Base-by-base conservation (phyloP, 2,113 vertebrate genomes). In the Synchiropus splendidus region DNA sequence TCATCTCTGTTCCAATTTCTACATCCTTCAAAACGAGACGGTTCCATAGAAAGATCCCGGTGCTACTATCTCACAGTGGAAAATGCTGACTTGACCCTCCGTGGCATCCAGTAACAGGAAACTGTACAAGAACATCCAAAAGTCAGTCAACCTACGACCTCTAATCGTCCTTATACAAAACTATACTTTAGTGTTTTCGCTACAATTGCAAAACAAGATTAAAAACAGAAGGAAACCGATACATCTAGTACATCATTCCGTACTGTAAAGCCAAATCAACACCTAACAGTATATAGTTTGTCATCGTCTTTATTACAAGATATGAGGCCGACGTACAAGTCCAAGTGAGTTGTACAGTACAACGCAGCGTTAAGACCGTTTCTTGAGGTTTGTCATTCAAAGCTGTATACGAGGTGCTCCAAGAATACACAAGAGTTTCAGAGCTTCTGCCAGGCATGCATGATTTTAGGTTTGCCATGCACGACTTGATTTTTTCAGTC, bases 301-400 rank as follows among this genome's bases (percentile, higher is more conserved):
- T 80, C 63, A 75, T 77, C 79, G 80, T 78, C 76, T 84, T 86
- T 86, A 82, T 84, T 81, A 82, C 81, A 85, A 82, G 78, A 73
- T 83, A 79, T 67, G 71, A 82, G 75, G 71, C 78, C 79, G 76
- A 78, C 73, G 78, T 86, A 86, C 78, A 85, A 84, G 78, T 80
- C 69, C 69, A 75, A 76, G 75, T 54, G 74, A 82, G 73, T 66
- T 53, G 68, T 78, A 79, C 74, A 81, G 78, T 83, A 83, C 80
- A 74, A 78, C 55, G 74, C 64, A 67, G 58, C 75, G 64, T 82
- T 77, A 76, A 82, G 77, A 84, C 80, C 64, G 69, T 74, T 81
- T 78, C 64, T 80, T 48, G 53, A 83, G 82, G 80, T 81, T 83
- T 63, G 70, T 83, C 80, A 83, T 83, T 83, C 78, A 74, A 76